phyloP scores from a whole-genome alignment of 2,797 vertebrate genomes.

The Anniella stebbinsi region DNA sequence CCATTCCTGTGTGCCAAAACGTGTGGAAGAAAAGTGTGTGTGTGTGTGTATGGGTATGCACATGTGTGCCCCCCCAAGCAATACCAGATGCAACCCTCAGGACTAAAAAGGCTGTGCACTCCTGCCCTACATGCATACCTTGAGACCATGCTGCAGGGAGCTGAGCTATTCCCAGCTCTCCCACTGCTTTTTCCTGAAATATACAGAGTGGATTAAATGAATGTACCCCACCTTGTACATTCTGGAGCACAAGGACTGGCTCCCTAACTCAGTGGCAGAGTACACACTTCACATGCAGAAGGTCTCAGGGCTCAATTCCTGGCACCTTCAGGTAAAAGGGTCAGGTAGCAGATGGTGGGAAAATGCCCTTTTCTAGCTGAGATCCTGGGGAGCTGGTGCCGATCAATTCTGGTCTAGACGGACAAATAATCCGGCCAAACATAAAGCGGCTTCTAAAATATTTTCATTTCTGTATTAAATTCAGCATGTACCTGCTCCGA shows the following conservation, averaged over 20 bases:
- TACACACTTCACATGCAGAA: not conserved
- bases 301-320: not conserved
- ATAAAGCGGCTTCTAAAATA: not conserved
- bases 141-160: not conserved
- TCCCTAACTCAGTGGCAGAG: not conserved
- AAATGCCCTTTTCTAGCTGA: not conserved
- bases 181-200: not conserved
- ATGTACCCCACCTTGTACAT: no score
- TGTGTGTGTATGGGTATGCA: no score
- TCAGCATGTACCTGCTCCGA: not conserved
- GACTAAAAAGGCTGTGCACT: no score
- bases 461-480: not conserved
- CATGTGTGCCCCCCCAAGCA: no score
- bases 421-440: not conserved
- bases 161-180: not conserved
- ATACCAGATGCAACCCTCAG: no score
- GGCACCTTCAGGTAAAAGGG: not conserved
- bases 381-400: not conserved
- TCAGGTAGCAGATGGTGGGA: not conserved
- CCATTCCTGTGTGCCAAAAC: no score
- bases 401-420: not conserved
- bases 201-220: not conserved
- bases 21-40: no score
- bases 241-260: no score
- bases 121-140: no score